Conservation (phyloP, 2,888 invertebrate genomes). For the Flabesymbios commensalis region DNA sequence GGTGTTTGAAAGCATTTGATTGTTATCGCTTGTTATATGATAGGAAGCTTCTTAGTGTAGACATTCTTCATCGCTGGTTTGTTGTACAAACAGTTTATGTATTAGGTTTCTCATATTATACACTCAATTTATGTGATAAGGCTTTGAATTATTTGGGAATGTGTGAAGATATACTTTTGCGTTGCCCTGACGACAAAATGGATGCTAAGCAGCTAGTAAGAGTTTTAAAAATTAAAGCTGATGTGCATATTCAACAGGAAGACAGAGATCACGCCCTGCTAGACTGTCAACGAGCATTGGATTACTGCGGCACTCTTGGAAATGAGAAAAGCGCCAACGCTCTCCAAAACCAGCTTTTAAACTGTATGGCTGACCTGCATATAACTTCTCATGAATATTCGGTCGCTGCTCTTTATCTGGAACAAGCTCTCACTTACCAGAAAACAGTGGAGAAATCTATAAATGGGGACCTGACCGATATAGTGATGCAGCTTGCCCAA, state of each 20-base stretch:
- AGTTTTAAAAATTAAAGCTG: slow-evolving; percentile 31
- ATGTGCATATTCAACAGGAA: slow-evolving; percentile 54
- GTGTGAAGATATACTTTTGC: slow-evolving; percentile 44
- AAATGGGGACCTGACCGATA: slow-evolving; percentile 55
- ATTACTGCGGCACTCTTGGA: slow-evolving; percentile 29
- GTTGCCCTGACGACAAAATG: background rate
- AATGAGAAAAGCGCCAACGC: slow-evolving; percentile 32
- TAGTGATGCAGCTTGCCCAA: slow-evolving; percentile 53
- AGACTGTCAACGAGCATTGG: slow-evolving; percentile 56
- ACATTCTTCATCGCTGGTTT: slow-evolving; percentile 55
- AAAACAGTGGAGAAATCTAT: slow-evolving; percentile 56
- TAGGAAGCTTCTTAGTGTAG: slow-evolving; percentile 47
- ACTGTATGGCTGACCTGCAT: slow-evolving; percentile 56
- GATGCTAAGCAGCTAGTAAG: slow-evolving; percentile 16
- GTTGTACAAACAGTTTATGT: slow-evolving; percentile 56
- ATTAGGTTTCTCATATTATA: slow-evolving; percentile 55
- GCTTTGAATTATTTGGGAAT: slow-evolving; percentile 54
- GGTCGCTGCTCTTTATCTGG: slow-evolving; percentile 54
- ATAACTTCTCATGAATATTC: slow-evolving; percentile 56
- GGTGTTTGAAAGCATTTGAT: slow-evolving; percentile 56
- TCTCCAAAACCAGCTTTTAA: slow-evolving; percentile 57
- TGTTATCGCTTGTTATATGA: slow-evolving; percentile 52
- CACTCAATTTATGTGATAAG: slow-evolving; percentile 50
- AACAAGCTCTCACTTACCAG: slow-evolving; percentile 56
- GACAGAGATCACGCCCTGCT: slow-evolving; percentile 51